A percentile compares a stretch with the other conserved stretches of the same genome.
These are phyloP conservation scores for Myripristis jacobus DNA, from an alignment of 2,797 vertebrate genomes.

Conservation along the genomic window DNA sequence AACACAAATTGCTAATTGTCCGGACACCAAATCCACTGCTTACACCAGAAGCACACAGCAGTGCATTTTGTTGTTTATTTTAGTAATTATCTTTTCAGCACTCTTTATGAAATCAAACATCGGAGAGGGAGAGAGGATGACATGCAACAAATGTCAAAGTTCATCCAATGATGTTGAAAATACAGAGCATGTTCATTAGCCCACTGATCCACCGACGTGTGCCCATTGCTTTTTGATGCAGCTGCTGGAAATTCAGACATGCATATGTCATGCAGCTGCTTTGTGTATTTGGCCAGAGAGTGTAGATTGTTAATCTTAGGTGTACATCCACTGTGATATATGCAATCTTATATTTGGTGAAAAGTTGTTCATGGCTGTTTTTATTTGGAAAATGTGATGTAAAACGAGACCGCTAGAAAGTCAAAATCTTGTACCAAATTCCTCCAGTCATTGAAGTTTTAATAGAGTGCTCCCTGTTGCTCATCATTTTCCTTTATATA, in stretches of 20 bases:
- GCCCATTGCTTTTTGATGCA: not conserved
- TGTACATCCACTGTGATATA: constrained; percentile 2
- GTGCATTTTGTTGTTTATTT: not conserved
- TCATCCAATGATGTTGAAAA: not conserved
- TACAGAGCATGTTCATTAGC: not conserved
- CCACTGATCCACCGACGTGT: not conserved
- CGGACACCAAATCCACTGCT: not conserved
- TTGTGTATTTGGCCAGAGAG: not conserved
- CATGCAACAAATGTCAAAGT: not conserved
- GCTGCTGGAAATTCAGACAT: not conserved
- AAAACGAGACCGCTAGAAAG: not conserved
- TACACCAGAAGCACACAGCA: not conserved
- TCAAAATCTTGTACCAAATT: not conserved
- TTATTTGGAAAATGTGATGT: not conserved
- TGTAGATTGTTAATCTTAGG: constrained; percentile 1
- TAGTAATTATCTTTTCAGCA: not conserved
- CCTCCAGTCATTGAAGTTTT: not conserved
- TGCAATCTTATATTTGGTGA: not conserved
- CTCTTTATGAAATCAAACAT: not conserved
- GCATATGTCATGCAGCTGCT: not conserved
- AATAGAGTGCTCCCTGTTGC: not conserved
- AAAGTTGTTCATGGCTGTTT: not conserved
- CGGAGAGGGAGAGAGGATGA: not conserved
- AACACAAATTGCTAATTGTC: constrained; percentile 3
- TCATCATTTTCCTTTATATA: not conserved